These are phyloP conservation scores for Macrotus californicus DNA, from an alignment of 2,113 vertebrate species.

Conservation along the genomic window DNA sequence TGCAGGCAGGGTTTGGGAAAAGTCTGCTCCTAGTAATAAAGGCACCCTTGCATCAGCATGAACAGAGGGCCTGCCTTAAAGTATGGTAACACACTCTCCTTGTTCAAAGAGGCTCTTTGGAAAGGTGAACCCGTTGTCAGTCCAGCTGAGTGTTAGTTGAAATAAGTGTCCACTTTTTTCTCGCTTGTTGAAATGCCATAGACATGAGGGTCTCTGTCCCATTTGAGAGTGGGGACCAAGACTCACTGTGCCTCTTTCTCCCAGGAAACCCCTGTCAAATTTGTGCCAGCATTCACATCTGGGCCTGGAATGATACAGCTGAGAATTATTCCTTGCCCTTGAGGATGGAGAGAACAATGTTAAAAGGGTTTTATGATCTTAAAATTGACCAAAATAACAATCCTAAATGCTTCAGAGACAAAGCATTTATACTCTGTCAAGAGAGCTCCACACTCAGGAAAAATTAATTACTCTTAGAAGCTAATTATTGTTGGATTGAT, in stretches of 20 bases:
- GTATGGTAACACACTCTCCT: not conserved
- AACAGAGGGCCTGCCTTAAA: not conserved
- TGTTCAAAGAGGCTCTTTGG: constrained; percentile 22
- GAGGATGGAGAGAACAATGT: not conserved
- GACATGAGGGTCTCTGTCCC: not conserved
- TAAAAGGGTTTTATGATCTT: not conserved
- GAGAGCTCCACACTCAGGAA: not conserved
- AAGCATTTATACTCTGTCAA: not conserved
- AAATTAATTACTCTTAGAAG: constrained; percentile 15
- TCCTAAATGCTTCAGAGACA: not conserved
- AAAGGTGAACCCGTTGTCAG: not conserved
- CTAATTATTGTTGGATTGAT: constrained; percentile 17
- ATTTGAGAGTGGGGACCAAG: not conserved
- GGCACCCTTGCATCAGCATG: not conserved
- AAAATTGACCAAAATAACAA: not conserved
- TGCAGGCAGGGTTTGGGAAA: not conserved
- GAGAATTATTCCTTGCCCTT: not conserved
- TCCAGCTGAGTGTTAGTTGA: not conserved
- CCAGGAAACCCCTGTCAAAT: not conserved
- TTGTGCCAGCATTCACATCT: not conserved
- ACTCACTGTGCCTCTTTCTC: not conserved
- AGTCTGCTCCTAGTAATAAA: constrained; percentile 26
- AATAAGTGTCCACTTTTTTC: not conserved
- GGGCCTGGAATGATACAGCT: not conserved
- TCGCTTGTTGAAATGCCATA: not conserved